Evolutionary conservation across 2,888 invertebrate species (phyloP), one percentile per base, ranked within the genome.

Genomic region (Microplitis deprimator): DNA sequence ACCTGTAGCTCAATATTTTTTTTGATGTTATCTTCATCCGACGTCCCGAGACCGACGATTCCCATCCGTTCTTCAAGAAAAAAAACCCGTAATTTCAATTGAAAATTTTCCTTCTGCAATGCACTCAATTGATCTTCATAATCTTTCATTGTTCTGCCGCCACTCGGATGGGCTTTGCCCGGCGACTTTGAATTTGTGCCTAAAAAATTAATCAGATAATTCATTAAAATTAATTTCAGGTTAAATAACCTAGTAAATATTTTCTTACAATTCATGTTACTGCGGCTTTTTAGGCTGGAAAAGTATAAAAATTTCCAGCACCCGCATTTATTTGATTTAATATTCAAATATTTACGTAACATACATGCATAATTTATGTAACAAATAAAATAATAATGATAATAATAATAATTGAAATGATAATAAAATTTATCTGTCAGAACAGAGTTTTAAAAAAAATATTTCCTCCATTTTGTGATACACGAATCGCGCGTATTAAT

Each of bases 91-190:
- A 98, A 91, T 90, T 97, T 98, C 20, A 98, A 91, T 90, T 96
- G 95, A 87, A 98, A 98, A 90, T 98, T 98, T 89, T 98, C 98
- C 89, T 97, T 97, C 82, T 95, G 94, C 80, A 98, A 90, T 68
- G 93, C 92, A 73, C 93, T 93, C 81, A 97, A 92, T 88, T 97
- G 95, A 89, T 97, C 95, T 88, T 97, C 97, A 86, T 96, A 95
- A 83, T 97, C 97, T 85, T 97, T 97, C 92, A 97, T 95, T 40
- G 96, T 95, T 74, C 95, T 92, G 7, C 94, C 94, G 71, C 90
- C 89, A 61, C 76, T 77, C 41, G 81, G 77, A 41, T 85, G 83
- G 4, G 82, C 75, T 79, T 88, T 88, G 62, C 86, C 87, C 20
- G 86, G 84, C 29, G 85, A 79, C 78, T 84, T 86, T 50, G 78